Evolutionary conservation across 2,888 invertebrate genomes (phyloP), one percentile per base, ranked within the genome.

Genomic region (Aplocera efformata): DNA sequence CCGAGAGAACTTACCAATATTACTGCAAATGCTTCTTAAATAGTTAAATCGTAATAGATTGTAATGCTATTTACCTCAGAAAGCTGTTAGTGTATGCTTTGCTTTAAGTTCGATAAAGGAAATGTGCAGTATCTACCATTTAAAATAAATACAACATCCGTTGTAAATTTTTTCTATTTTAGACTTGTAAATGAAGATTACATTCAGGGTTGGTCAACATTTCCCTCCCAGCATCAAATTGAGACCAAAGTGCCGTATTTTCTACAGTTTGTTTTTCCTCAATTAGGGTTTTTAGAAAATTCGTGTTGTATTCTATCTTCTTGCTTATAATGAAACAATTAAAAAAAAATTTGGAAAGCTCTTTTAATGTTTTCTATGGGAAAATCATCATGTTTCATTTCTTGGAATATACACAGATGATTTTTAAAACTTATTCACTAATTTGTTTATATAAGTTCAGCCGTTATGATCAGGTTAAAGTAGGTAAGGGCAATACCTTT

Each of bases 11-110:
- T 73, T 66, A 67, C 71, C 60, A 53, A 62, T 74, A 74, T 72
- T 72, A 74, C 52, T 69, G 67, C 71, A 72, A 62, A 65, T 66
- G 61, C 55, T 66, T 53, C 54, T 77, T 72, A 72, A 73, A 75
- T 70, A 77, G 77, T 74, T 54, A 73, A 67, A 67, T 38, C 27
- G 46, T 7, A 17, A 8, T 37, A 30, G 30, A 25, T 25, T 30
- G 8, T 3, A n/a, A n/a, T 17, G 23, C 10, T 23, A 3, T 8
- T 8, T 21, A 10, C 9, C 11, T 1, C 10, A 26, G 3, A 17
- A 2, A 17, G 13, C 13, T 17, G 13, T 17, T 17, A 3, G 13
- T 17, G 13, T 17, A 3, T 17, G 13, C 13, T 17, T 17, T 17
- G 13, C 13, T 17, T 17, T 17, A 17, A 17, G 13, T 5, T 3